phyloP scores from a whole-genome alignment of 2,113 vertebrate genomes.

The Centrocercus urophasianus region DNA sequence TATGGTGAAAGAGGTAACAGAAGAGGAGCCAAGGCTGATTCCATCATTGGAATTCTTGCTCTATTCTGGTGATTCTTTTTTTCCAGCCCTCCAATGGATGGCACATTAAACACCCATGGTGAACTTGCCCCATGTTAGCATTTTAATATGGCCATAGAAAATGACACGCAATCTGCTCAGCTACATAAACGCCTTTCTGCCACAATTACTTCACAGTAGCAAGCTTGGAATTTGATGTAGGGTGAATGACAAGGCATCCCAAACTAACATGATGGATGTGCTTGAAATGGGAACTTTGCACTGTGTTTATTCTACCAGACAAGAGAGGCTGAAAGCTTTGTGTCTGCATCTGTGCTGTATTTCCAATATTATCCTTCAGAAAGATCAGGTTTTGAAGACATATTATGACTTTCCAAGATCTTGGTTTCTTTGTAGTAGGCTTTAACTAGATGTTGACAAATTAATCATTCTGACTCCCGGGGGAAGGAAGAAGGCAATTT shows the following conservation, averaged over 20 bases:
- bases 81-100: neutral
- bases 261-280: neutral
- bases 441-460: conserved; percentile 50
- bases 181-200: neutral
- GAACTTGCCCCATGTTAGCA: neutral
- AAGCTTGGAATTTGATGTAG: neutral
- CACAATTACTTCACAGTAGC: neutral
- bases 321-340: neutral
- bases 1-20: neutral
- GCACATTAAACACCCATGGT: neutral
- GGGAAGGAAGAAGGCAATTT: conserved; percentile 5
- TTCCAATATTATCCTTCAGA: neutral
- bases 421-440: neutral
- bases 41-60: neutral
- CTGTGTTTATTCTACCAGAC: neutral
- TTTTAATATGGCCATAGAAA: neutral
- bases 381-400: neutral
- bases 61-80: neutral
- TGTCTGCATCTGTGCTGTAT: neutral
- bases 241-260: neutral
- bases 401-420: neutral
- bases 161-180: neutral
- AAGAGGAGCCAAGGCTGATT: neutral
- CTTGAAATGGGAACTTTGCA: neutral
- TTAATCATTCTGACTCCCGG: conserved; percentile 5